These are phyloP conservation scores for Carcinoscorpius rotundicauda DNA, from an alignment of 1,140 invertebrate genomes.

Conservation along the genomic window DNA sequence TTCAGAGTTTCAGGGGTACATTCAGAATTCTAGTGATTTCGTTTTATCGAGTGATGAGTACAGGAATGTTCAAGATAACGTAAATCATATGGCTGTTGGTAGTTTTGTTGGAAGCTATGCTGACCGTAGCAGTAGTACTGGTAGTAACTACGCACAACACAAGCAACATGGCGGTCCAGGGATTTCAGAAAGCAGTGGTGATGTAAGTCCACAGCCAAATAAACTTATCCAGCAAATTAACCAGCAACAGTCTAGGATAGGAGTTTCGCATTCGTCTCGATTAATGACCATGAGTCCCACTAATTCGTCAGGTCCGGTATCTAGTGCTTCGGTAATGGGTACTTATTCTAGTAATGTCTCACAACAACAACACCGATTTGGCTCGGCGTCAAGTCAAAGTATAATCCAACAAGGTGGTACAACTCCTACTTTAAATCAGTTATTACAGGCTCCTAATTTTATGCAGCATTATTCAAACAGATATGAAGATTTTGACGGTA, in stretches of 20 bases:
- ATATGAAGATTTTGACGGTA: slow-evolving; percentile 28
- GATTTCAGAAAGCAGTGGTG: too few relatives aligned
- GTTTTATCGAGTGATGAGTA: slow-evolving; percentile 10
- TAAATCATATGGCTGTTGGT: too few relatives aligned
- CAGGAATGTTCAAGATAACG: slow-evolving; percentile 1
- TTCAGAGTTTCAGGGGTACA: slow-evolving; percentile 8
- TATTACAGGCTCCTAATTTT: slow-evolving; percentile 64
- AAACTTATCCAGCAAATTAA: too few relatives aligned
- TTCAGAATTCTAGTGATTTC: slow-evolving; percentile 3
- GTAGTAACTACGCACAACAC: slow-evolving; percentile 2
- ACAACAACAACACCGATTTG: slow-evolving; percentile 38
- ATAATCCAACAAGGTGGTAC: slow-evolving; percentile 57
- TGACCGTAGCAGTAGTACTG: too few relatives aligned
- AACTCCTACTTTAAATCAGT: slow-evolving; percentile 78
- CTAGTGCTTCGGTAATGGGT: too few relatives aligned
- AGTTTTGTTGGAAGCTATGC: too few relatives aligned
- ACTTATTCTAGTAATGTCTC: too few relatives aligned
- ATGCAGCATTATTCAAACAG: slow-evolving; percentile 32
- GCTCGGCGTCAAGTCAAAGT: slow-evolving; percentile 43
- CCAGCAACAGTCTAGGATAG: too few relatives aligned
- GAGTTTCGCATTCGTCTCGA: too few relatives aligned
- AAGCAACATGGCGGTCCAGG: slow-evolving; percentile 13
- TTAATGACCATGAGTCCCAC: too few relatives aligned
- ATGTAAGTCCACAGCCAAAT: too few relatives aligned
- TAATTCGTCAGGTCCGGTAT: too few relatives aligned